Evolutionary conservation across 1,140 invertebrate species (phyloP).

Genomic region (Cepaea nemoralis): DNA sequence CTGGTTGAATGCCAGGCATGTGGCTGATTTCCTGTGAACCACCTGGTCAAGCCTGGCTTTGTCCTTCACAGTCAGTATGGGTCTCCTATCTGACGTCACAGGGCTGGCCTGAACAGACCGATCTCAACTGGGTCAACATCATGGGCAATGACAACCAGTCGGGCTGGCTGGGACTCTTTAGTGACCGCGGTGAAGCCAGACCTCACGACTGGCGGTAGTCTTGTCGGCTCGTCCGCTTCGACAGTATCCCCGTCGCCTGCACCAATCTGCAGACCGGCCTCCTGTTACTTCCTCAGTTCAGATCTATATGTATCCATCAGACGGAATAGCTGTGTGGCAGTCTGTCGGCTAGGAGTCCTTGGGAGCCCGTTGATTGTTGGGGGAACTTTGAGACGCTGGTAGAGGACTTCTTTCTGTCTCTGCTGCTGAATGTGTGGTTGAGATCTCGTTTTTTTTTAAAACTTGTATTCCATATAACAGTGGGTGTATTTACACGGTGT

Average conservation of each 20-base stretch:
- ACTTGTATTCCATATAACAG: too few relatives aligned
- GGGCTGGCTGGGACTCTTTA: too few relatives aligned
- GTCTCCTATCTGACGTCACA: constrained; percentile 99
- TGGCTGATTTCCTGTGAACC: constrained; percentile 75
- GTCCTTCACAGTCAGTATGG: constrained; percentile 98
- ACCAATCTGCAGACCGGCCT: constrained; percentile 86
- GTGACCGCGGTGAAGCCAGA: constrained; percentile 90
- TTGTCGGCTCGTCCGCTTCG: constrained; percentile 88
- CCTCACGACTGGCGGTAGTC: constrained; percentile 87
- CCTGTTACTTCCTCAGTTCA: constrained; percentile 91
- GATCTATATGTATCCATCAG: constrained; percentile 97
- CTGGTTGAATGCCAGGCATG: constrained; percentile 75
- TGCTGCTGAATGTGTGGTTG: constrained; percentile 98
- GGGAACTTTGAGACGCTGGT: constrained; percentile 97
- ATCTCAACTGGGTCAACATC: too few relatives aligned
- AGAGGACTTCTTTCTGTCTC: constrained; percentile 93
- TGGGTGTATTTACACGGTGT: too few relatives aligned
- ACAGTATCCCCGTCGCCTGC: constrained; percentile 89
- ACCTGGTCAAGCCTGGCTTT: constrained; percentile 97
- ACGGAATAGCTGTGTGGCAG: constrained; percentile 95
- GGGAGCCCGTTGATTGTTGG: constrained; percentile 98
- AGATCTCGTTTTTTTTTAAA: too few relatives aligned
- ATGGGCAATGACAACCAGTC: too few relatives aligned
- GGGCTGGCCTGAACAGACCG: constrained; percentile 89
- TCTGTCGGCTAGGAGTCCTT: constrained; percentile 91